phyloP scores from a whole-genome alignment of 2,113 vertebrate species.

The Pontoporia blainvillei region DNA sequence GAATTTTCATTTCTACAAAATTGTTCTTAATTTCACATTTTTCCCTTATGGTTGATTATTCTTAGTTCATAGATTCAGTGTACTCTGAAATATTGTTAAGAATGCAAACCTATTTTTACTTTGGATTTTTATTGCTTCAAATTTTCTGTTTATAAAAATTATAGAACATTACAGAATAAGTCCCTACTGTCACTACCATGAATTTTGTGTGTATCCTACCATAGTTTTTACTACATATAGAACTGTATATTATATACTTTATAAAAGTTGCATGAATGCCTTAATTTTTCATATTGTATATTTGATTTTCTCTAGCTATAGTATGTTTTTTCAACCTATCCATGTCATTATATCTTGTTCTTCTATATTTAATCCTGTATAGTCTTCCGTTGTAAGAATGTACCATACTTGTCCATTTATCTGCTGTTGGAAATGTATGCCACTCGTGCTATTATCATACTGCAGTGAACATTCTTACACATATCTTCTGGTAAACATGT shows the following conservation, averaged over 20 bases:
- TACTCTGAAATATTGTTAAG: background rate
- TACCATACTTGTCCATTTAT: background rate
- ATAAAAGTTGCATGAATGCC: background rate
- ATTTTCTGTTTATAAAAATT: background rate
- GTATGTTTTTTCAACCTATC: background rate
- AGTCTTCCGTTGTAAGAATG: background rate
- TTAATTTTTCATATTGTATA: background rate
- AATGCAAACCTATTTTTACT: background rate
- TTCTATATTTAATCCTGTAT: background rate
- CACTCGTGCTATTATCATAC: background rate
- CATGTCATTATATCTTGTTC: background rate
- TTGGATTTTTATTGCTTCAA: background rate
- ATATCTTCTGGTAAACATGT: background rate
- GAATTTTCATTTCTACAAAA: conserved; percentile 7
- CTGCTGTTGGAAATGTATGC: background rate
- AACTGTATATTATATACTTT: background rate
- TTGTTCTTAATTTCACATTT: background rate
- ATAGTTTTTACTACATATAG: background rate
- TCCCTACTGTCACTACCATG: background rate
- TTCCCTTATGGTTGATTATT: background rate
- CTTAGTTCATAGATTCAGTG: background rate
- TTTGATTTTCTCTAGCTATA: background rate
- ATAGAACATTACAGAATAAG: background rate
- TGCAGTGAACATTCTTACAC: background rate
- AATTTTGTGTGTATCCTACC: background rate